A percentile compares a stretch with the other conserved stretches of the same genome.
Evolutionary conservation across 1,140 invertebrate species (phyloP).

Genomic region (Gyrodactylus bullatarudis): DNA sequence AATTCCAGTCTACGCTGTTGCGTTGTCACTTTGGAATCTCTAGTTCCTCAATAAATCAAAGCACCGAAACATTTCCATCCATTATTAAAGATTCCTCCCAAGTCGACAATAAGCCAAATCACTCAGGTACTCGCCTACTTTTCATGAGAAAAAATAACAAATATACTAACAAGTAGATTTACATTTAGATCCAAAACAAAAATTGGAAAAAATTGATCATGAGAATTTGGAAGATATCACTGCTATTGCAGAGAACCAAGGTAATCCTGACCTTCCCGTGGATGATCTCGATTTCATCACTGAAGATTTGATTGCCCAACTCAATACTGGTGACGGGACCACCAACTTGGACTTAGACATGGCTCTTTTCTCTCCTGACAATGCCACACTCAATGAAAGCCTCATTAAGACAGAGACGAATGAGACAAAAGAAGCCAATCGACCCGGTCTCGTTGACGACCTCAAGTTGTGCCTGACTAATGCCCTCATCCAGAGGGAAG

Average conservation of each 20-base stretch:
- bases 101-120: too few species aligned
- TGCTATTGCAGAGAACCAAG: background rate
- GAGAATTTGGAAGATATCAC: background rate
- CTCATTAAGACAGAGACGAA: background rate
- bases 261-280: background rate
- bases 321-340: background rate
- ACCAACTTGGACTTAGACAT: background rate
- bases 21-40: too few species aligned
- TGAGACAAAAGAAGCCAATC: background rate
- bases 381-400: background rate
- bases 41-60: too few species aligned
- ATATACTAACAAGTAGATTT: too few species aligned
- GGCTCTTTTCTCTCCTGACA: background rate
- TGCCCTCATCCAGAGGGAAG: slow-evolving; percentile 1
- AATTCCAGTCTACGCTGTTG: background rate
- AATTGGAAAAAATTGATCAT: too few species aligned
- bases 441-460: background rate
- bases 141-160: too few species aligned
- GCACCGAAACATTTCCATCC: too few species aligned
- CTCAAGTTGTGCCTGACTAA: background rate
- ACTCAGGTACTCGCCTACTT: too few species aligned
- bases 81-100: too few species aligned
- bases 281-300: background rate
- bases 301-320: background rate
- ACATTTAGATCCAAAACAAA: too few species aligned